A percentile compares a stretch with the other conserved stretches of the same genome.
phyloP scores from a whole-genome alignment of 2,888 invertebrate species.

The Eulithis testata region DNA sequence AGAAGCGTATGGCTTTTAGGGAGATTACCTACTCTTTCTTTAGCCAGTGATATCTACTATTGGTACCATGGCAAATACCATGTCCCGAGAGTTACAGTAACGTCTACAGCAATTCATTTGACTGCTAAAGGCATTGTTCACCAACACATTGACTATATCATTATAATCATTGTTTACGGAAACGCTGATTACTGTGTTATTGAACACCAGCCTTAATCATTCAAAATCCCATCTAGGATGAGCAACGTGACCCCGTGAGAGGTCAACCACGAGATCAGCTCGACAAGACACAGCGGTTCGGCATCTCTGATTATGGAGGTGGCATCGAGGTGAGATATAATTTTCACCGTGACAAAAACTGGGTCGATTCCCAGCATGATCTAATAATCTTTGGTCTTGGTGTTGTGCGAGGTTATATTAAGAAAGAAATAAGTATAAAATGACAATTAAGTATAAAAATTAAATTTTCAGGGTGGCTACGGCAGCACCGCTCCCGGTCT shows the following conservation, averaged over 20 bases:
- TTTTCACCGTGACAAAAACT: not conserved
- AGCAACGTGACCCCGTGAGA: slow-evolving; percentile 18
- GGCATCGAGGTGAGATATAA: slow-evolving; percentile 25
- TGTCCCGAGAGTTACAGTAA: too few relatives aligned
- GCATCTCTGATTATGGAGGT: slow-evolving; percentile 26
- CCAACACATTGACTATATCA: not conserved
- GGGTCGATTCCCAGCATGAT: not conserved
- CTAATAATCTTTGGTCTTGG: too few relatives aligned
- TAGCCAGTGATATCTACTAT: too few relatives aligned
- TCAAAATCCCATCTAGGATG: slow-evolving; percentile 27
- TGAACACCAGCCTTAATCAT: slow-evolving; percentile 13
- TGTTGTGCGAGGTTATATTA: too few relatives aligned
- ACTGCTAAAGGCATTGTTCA: not conserved
- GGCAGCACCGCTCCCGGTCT: slow-evolving; percentile 82
- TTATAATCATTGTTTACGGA: not conserved
- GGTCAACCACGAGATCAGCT: slow-evolving; percentile 20
- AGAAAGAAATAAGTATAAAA: not conserved
- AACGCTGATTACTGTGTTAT: not conserved
- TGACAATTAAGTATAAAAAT: not conserved
- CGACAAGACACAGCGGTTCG: slow-evolving; percentile 29
- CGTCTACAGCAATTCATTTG: too few relatives aligned
- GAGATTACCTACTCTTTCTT: too few relatives aligned
- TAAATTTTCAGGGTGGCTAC: slow-evolving; percentile 63
- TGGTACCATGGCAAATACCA: too few relatives aligned
- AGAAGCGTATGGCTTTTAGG: too few relatives aligned